Percentiles rank a stretch among this genome's conserved stretches.
Evolutionary conservation across 2,888 invertebrate genomes (phyloP).

Genomic region (Unio delphinus): DNA sequence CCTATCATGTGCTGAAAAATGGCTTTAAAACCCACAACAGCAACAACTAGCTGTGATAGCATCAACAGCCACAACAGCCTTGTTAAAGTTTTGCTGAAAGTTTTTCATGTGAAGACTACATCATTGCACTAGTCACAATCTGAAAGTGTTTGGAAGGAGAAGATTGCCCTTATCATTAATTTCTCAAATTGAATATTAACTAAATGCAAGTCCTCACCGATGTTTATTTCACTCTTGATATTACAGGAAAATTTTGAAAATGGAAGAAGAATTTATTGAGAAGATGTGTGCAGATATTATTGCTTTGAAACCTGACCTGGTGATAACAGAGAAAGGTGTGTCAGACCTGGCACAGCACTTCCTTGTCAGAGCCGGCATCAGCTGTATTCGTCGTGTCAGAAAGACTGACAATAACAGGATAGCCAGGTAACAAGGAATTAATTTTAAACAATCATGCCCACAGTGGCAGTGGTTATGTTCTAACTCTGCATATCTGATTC

Average conservation of each 20-base stretch:
- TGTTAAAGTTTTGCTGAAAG: too few species aligned
- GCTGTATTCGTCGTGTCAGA: slow-evolving; percentile 81
- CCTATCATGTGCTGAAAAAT: too few species aligned
- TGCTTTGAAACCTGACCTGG: slow-evolving; percentile 92
- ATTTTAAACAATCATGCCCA: background rate
- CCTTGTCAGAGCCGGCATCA: slow-evolving; percentile 76
- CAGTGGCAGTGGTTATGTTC: too few species aligned
- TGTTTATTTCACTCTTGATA: slow-evolving; percentile 1
- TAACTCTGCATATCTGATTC: too few species aligned
- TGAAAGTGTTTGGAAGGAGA: too few species aligned
- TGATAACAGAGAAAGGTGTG: slow-evolving; percentile 98
- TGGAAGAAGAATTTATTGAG: slow-evolving; percentile 95
- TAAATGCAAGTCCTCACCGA: background rate
- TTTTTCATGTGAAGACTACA: too few species aligned
- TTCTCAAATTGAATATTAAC: too few species aligned
- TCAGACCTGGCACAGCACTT: slow-evolving; percentile 78
- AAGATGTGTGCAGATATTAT: slow-evolving; percentile 93
- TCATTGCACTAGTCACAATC: too few species aligned
- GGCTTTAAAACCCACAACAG: too few species aligned
- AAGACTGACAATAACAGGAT: slow-evolving; percentile 98
- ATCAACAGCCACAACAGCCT: too few species aligned
- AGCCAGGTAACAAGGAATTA: slow-evolving; percentile 76
- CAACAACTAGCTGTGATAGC: too few species aligned
- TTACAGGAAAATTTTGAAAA: slow-evolving; percentile 87
- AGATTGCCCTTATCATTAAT: too few species aligned